A percentile compares a stretch with the other conserved stretches of the same genome.
These are phyloP conservation scores for Procavia capensis DNA, from an alignment of 2,113 vertebrate genomes.

Conservation along the genomic window DNA sequence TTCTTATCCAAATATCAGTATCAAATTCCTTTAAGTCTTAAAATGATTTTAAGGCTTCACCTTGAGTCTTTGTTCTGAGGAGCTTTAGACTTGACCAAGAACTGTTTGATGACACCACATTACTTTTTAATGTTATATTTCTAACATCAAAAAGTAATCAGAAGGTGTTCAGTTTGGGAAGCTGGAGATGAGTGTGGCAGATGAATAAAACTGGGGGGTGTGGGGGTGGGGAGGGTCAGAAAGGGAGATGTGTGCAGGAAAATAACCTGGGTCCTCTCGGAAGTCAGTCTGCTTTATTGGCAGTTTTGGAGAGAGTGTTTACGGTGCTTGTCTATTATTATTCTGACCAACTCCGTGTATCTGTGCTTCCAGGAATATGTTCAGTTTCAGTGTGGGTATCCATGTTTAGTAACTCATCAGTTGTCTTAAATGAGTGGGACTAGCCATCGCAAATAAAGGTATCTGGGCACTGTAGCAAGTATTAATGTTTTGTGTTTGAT, in stretches of 20 bases:
- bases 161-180: not conserved
- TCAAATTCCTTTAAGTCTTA: not conserved
- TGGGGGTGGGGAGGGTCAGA: rapidly evolving
- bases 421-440: not conserved
- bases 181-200: not conserved
- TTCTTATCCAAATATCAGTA: not conserved
- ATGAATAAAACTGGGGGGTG: not conserved
- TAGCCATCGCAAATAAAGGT: not conserved
- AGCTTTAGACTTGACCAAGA: not conserved
- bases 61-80: not conserved
- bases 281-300: not conserved
- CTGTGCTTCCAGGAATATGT: not conserved
- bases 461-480: not conserved
- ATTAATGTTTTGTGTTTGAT: constrained; percentile 7
- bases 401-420: not conserved
- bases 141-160: not conserved
- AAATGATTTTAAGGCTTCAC: not conserved
- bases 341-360: not conserved
- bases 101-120: not conserved
- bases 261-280: not conserved
- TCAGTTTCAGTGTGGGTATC: not conserved
- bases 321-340: not conserved
- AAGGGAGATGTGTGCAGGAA: not conserved
- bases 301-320: not conserved
- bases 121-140: not conserved